Base-by-base conservation (phyloP, 2,888 invertebrate genomes). In the Lymantria dispar region DNA sequence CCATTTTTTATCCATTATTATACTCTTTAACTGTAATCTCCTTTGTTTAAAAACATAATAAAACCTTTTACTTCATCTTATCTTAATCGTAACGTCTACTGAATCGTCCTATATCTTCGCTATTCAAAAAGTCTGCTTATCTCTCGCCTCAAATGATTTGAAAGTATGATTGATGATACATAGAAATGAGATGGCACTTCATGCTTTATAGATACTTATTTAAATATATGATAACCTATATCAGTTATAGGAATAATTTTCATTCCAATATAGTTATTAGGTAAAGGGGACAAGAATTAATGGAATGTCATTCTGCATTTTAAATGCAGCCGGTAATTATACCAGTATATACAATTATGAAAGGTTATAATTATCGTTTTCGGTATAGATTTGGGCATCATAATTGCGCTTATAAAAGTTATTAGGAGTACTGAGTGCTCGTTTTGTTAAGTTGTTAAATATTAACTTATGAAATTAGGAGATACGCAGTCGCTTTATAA, bases 161-260 rank as follows among this genome's bases (percentile, higher is more conserved):
- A 80, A 77, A 81, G 77, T 77, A 78, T 80, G 80, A 82, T 82
- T 81, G 79, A 82, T 80, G 79, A 72, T 69, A 68, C 72, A 70
- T 72, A 69, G 71, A 67, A 75, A 74, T 70, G 67, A 76, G 75
- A 73, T 74, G 74, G 75, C 72, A 74, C 64, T 65, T 60, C 53
- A 68, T 50, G 60, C 62, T 74, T 69, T 66, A 68, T 63, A 65
- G 64, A 68, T 38, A 38, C 38, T 12, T 72, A 69, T 74, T 74
- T 76, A 69, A 74, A 77, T 77, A 70, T 76, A 68, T 66, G 60
- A 60, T 66, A 59, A 55, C 58, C 57, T 22, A 22, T 12, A n/a
- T 12, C 38, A 55, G 57, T 71, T 53, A 50, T 48, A 45, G 40
- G 22, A 43, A 56, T 60, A 58, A 54, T 56, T 60, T 54, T 48